Conservation (phyloP, 2,113 vertebrate genomes). For the Narcine bancroftii region DNA sequence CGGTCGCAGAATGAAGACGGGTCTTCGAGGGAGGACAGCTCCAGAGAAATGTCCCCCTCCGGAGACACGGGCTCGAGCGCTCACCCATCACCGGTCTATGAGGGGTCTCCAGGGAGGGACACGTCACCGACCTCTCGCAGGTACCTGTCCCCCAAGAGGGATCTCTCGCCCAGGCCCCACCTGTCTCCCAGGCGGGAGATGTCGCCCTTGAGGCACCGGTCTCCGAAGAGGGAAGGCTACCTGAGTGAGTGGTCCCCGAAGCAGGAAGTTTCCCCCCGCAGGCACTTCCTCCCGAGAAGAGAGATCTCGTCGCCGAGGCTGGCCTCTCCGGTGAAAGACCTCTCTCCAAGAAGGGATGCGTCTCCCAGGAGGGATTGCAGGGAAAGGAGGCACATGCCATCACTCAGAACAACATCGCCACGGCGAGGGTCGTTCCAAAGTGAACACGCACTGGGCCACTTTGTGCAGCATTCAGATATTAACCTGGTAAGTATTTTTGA, state of each 20-base stretch:
- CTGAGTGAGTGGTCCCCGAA: slow-evolving; percentile 68
- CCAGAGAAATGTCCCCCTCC: slow-evolving; percentile 74
- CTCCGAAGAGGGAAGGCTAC: slow-evolving; percentile 66
- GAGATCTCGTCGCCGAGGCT: slow-evolving; percentile 53
- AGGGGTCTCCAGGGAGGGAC: slow-evolving; percentile 78
- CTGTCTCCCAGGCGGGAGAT: slow-evolving; percentile 67
- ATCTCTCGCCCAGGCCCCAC: slow-evolving; percentile 66
- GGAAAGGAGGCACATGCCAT: slow-evolving; percentile 54
- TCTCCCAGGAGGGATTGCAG: slow-evolving; percentile 81
- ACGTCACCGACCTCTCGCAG: slow-evolving; percentile 71
- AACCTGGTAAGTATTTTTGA: slow-evolving; percentile 56
- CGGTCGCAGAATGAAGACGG: slow-evolving; percentile 43
- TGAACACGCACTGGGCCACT: slow-evolving; percentile 66
- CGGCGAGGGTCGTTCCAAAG: slow-evolving; percentile 78
- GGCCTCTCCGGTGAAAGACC: slow-evolving; percentile 73
- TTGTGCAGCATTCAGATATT: slow-evolving; percentile 58
- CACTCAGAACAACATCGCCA: slow-evolving; percentile 73
- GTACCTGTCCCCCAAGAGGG: slow-evolving; percentile 76
- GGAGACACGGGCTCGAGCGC: slow-evolving; percentile 50
- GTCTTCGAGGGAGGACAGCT: slow-evolving; percentile 64
- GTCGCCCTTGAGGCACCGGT: slow-evolving; percentile 70
- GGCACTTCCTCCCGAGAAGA: slow-evolving; percentile 62
- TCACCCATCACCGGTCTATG: slow-evolving; percentile 76
- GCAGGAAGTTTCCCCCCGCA: slow-evolving; percentile 74
- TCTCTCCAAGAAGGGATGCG: slow-evolving; percentile 69